Base-by-base conservation (phyloP, 2,113 vertebrate genomes). In the Semnornis frantzii region DNA sequence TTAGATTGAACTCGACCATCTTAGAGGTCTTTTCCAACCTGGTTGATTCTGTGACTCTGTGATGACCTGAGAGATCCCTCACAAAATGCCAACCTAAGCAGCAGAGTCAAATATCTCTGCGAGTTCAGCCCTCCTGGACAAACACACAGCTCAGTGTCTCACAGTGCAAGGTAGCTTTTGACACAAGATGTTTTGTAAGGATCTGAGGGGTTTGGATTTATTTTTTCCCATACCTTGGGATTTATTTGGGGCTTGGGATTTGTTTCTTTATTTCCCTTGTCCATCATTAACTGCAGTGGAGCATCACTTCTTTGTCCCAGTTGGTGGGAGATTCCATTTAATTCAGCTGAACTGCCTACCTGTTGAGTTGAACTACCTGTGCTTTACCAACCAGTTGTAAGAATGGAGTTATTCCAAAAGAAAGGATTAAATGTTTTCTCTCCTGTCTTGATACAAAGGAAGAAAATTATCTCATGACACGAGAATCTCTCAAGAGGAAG, bases 51-150 rank as follows among this genome's bases (percentile, higher is more conserved):
- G 42, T 42, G 42, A 42, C 15, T 42, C 42, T 42, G 42, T 42
- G 42, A 42, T 42, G 42, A 42, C 95, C 89, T 74, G 71, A 94
- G 57, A 64, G 34, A 7, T 54, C 25, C 13, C 54, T 52, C 52
- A 15, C 62, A 30, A 86, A 77, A 87, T 71, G n/a, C 63, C 85
- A 84, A 85, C 64, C n/a, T 25, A 57, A 92, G 59, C 82, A 85
- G 87, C 82, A 27, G 34, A 62, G 84, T 94, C 90, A 90, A 39
- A 39, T 39, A 39, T 39, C 90, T 94, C 46, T 62, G 8, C 83
- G 92, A 93, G 75, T 95, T 73, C 86, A 85, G 58, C 77, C 95
- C 85, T 72, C 87, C 70, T 92, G 69, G 84, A 68, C 85, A 97
- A 96, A 96, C 78, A 83, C 54, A 69, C 34, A 58, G 96, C 95